These are phyloP conservation scores for Amblyjoppa fuscipennis DNA, from an alignment of 2,888 invertebrate genomes.

Conservation along the genomic window DNA sequence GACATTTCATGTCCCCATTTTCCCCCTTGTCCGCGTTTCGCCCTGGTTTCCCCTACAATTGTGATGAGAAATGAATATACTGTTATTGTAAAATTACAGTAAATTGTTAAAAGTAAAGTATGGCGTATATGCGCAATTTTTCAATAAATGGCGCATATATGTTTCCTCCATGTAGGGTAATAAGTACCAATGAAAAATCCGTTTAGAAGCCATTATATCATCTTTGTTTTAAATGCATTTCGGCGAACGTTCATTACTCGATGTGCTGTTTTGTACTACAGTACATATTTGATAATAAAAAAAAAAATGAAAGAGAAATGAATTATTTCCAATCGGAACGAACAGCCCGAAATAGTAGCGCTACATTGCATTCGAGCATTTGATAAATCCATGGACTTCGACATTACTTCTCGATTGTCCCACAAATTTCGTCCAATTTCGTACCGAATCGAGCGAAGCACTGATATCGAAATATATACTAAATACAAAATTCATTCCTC, in stretches of 20 bases:
- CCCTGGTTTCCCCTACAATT: too few species aligned
- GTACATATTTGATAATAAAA: background rate
- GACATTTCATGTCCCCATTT: too few species aligned
- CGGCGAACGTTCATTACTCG: background rate
- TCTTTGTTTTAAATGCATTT: too few species aligned
- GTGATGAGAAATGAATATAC: too few species aligned
- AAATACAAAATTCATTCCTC: slow-evolving; percentile 52
- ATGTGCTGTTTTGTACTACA: background rate
- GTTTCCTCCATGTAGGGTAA: too few species aligned
- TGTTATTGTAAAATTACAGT: too few species aligned
- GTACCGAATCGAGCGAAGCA: background rate
- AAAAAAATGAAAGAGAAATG: background rate
- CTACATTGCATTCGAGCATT: background rate
- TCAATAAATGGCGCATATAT: too few species aligned
- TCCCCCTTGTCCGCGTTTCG: too few species aligned
- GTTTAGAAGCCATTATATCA: background rate
- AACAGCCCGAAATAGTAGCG: background rate
- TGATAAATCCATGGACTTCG: background rate
- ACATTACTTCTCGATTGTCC: slow-evolving; percentile 72
- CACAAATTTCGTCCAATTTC: slow-evolving; percentile 72
- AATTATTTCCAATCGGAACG: background rate
- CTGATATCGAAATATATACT: slow-evolving; percentile 57
- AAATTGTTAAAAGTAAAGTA: too few species aligned
- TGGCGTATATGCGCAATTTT: too few species aligned
- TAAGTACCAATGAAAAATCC: too few species aligned